A percentile compares a stretch with the other conserved stretches of the same genome.
These are phyloP conservation scores for Busseola fusca DNA, from an alignment of 2,888 invertebrate genomes.

Conservation along the genomic window DNA sequence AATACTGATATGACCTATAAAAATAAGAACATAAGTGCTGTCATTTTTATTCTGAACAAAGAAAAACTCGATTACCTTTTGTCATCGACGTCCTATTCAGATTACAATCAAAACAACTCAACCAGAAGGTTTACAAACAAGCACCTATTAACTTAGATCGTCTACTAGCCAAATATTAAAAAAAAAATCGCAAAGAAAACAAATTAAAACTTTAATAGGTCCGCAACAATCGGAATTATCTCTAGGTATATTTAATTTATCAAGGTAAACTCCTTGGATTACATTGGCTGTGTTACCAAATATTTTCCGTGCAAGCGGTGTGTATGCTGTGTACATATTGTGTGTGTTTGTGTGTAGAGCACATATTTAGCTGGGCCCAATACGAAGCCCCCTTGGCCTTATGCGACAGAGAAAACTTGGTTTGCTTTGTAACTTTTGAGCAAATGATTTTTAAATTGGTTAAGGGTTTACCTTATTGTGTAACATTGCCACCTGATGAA, in stretches of 20 bases:
- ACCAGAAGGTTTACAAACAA: too few relatives aligned
- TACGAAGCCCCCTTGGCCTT: constrained; percentile 74
- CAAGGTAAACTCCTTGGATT: constrained; percentile 85
- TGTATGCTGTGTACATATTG: constrained; percentile 81
- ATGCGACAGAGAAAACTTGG: constrained; percentile 58
- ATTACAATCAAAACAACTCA: background rate
- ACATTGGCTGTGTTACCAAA: constrained; percentile 85
- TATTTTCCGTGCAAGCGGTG: constrained; percentile 85
- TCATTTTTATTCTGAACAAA: constrained; percentile 14
- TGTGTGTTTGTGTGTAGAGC: constrained; percentile 76
- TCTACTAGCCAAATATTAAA: constrained; percentile 44
- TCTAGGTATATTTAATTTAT: constrained; percentile 80
- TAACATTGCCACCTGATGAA: constrained; percentile 13
- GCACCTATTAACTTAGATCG: constrained; percentile 27
- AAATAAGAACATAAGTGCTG: constrained; percentile 5
- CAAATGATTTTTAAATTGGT: constrained; percentile 46
- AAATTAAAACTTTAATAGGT: constrained; percentile 56
- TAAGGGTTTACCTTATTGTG: constrained; percentile 3
- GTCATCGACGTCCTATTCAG: background rate
- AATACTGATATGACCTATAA: constrained; percentile 15
- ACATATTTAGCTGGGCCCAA: constrained; percentile 84
- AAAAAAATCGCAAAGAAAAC: constrained; percentile 51
- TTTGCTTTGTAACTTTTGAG: constrained; percentile 56
- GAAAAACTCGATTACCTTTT: background rate
- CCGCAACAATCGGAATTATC: constrained; percentile 70